Evolutionary conservation across 2,888 invertebrate genomes (phyloP), one percentile per base, ranked within the genome.

Genomic region (Agapostemon virescens): DNA sequence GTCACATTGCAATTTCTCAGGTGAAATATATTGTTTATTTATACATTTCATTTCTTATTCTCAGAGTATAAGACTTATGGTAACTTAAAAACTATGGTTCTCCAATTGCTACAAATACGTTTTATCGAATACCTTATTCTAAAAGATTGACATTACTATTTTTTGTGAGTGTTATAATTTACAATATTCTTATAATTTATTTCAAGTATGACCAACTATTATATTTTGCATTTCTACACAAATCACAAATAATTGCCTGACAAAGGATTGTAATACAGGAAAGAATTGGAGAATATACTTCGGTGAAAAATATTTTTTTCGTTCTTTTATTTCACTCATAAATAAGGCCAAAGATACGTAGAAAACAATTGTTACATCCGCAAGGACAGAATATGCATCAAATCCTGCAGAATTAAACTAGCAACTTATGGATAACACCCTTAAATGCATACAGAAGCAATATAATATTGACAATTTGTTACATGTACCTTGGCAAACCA

Each of bases 401-500:
- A 85, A 86, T 87, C 86, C 86, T 89, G 87, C 81, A 69, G 86
- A 86, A 86, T 81, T 79, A 83, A 86, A 87, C 68, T 80, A 85
- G 75, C 77, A 69, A 79, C 84, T 85, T 83, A 82, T 78, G 81
- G 84, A 82, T 75, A 74, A 64, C 52, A 82, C 75, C 82, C 68
- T 69, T 70, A 80, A 84, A 82, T 81, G 69, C 81, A 74, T 69
- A 68, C 68, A 74, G 76, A 75, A 82, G 83, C 77, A 79, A 79
- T 85, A 71, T 75, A 76, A 63, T 77, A 83, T 75, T 76, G 69
- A 75, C 69, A 82, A 69, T 84, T 83, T 72, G 69, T 85, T 82
- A 88, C 72, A 75, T 82, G 63, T 92, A 95, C 95, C 96, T 95
- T 85, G 98, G 98, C 93, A 98, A 94, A 92, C 95, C 96, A 94